Conservation (phyloP, 2,888 invertebrate species). For the Lacanobia oleracea region DNA sequence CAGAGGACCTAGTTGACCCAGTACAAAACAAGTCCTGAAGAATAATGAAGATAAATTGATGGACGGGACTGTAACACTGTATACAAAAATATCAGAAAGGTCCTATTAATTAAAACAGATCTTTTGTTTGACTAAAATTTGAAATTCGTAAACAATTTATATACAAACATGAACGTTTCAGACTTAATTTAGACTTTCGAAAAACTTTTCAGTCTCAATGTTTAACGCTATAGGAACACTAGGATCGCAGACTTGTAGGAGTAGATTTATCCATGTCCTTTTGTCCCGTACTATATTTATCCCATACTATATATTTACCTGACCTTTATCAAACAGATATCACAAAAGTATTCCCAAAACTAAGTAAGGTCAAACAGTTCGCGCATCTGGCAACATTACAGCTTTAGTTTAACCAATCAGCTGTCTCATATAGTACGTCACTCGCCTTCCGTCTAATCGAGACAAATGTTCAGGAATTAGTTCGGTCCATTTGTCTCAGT, state of each 20-base stretch:
- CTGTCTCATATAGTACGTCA: conserved; percentile 54
- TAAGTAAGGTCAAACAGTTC: conserved; percentile 3
- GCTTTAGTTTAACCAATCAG: conserved; percentile 40
- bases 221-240: not conserved
- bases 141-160: not conserved
- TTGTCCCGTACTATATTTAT: not conserved
- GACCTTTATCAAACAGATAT: not conserved
- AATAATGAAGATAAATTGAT: conserved; percentile 17
- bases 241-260: not conserved
- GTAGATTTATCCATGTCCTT: not conserved
- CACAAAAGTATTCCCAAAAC: not conserved
- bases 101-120: not conserved
- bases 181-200: not conserved
- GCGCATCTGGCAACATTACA: conserved; percentile 20
- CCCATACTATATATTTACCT: conserved; percentile 8
- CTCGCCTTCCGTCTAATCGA: conserved; percentile 69
- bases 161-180: not conserved
- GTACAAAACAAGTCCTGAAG: not conserved
- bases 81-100: not conserved
- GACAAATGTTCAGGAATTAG: conserved; percentile 80
- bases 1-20: not conserved
- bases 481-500: conserved; percentile 79
- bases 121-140: not conserved
- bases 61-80: conserved; percentile 2
- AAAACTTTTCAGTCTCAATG: not conserved